These are phyloP conservation scores for Lasioglossum malachurum DNA, from an alignment of 2,888 invertebrate genomes.

Conservation along the genomic window DNA sequence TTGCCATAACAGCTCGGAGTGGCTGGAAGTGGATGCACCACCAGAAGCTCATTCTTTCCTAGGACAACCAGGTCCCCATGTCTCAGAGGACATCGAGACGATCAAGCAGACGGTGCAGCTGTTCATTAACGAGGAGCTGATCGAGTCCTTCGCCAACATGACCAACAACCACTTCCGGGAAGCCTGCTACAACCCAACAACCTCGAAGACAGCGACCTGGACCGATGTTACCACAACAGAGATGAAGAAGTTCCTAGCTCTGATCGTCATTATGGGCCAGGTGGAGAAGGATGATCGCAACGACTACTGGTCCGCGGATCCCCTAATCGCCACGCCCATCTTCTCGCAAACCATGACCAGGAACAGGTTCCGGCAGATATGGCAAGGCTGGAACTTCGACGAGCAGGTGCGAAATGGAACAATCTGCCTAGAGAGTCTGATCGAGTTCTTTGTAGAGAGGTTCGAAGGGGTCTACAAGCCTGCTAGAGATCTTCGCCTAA, in stretches of 20 bases:
- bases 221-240: neutral
- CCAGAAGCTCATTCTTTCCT: neutral
- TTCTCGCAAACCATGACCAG: conserved; percentile 8
- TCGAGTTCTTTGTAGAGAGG: neutral
- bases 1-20: neutral
- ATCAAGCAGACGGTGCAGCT: neutral
- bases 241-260: neutral
- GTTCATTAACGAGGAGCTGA: neutral
- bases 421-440: neutral
- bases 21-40: neutral
- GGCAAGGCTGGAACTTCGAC: conserved; percentile 1
- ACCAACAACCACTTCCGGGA: neutral
- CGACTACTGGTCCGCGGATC: conserved; percentile 9
- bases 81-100: neutral
- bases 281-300: conserved; percentile 3
- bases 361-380: neutral
- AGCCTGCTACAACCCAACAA: neutral
- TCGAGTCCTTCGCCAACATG: neutral
- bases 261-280: conserved; percentile 4
- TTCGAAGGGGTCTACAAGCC: neutral
- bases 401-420: neutral
- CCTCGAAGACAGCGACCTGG: conserved; percentile 5
- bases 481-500: neutral
- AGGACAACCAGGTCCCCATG: neutral
- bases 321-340: neutral